Evolutionary conservation across 2,888 invertebrate species (phyloP), one percentile per base, ranked within the genome.

Genomic region (Synergus japonicus): DNA sequence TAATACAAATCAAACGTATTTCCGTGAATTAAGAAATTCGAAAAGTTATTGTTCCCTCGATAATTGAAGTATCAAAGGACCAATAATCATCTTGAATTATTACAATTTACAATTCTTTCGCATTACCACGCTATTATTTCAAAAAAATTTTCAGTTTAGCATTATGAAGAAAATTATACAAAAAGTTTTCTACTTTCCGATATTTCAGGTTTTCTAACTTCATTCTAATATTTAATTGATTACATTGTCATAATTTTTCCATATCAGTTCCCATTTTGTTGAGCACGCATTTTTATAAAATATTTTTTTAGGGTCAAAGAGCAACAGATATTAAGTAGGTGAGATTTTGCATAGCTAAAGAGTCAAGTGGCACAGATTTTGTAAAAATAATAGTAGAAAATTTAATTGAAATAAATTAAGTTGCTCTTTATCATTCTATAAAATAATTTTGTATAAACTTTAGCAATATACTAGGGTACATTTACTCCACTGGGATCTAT

Each of bases 1-100:
- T 46, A 29, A 46, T 69, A 22, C n/a, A 10, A 54, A 41, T 13
- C 29, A 41, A 73, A 37, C 37, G 41, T 41, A 37, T 37, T 73
- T 18, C 29, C 49, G 10, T 41, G 54, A 10, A 54, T 54, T 69
- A 15, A 73, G 13, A n/a, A 54, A 54, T n/a, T 54, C 37, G 41
- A 54, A 37, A 49, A 73, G n/a, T 73, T 73, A 73, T 73, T 58
- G 37, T 29, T 73, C 54, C 54, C 43, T 66, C 18, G 66, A 41
- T 44, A 29, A 63, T 29, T 73, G 0, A 10, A 73, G 4, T 54
- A 54, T 22, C 54, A 54, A 44, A 67, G 22, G 44, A 46, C 54
- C 29, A 54, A 37, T 54, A 37, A 73, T 22, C 37, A 7, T 73
- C 54, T 41, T 9, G 54, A 73, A 67, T 18, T 18, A 41, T 37